These are phyloP conservation scores for Palythoa grandis DNA, from an alignment of 92 coral and sea anemone species.

Conservation along the genomic window DNA sequence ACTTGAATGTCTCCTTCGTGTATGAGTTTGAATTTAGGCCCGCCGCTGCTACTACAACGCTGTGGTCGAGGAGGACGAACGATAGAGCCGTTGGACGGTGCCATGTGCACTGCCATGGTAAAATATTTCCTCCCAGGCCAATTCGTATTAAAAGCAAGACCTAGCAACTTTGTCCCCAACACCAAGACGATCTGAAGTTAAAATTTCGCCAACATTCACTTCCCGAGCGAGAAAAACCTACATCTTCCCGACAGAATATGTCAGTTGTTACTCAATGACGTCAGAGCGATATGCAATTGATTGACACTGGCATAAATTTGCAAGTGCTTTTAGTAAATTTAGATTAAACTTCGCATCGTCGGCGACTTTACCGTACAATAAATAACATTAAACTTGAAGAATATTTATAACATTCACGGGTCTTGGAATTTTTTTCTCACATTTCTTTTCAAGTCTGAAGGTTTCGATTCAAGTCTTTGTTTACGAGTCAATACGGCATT, in stretches of 20 bases:
- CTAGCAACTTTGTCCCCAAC: not conserved
- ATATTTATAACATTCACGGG: not conserved
- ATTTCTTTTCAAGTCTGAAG: not conserved
- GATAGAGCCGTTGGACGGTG: slow-evolving; percentile 64
- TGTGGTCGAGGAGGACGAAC: slow-evolving; percentile 84
- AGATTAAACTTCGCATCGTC: not conserved
- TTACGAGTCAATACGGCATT: no score
- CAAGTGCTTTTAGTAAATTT: not conserved
- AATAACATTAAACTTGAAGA: not conserved
- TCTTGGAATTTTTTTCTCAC: not conserved
- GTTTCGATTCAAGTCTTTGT: not conserved
- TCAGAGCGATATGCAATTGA: slow-evolving; percentile 16
- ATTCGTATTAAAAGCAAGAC: slow-evolving; percentile 2
- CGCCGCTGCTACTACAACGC: slow-evolving; percentile 88
- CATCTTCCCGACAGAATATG: slow-evolving; percentile 34
- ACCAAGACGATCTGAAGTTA: not conserved
- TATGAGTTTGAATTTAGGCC: slow-evolving; percentile 96
- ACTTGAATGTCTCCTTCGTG: slow-evolving; percentile 99
- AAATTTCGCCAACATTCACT: slow-evolving; percentile 25
- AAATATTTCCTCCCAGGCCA: slow-evolving; percentile 7
- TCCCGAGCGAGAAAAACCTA: slow-evolving; percentile 24
- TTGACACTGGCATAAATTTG: slow-evolving; percentile 45
- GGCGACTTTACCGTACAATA: not conserved
- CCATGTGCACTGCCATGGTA: slow-evolving; percentile 85
- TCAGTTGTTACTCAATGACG: slow-evolving; percentile 44